Evolutionary conservation across 1,140 invertebrate species (phyloP), one percentile per base, ranked within the genome.

Genomic region (Dreissena polymorpha): DNA sequence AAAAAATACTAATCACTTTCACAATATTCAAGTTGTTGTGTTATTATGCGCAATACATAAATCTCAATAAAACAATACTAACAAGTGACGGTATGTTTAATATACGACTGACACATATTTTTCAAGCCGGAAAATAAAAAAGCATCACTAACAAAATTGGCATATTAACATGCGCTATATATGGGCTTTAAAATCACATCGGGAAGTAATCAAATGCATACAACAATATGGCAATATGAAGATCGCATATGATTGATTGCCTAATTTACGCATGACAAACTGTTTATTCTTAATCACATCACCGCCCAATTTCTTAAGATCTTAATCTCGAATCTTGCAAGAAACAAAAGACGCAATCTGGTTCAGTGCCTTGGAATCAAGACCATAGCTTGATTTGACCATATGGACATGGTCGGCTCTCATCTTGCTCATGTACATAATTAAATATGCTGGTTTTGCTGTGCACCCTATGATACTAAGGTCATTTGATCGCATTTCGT

Each of bases 381-480:
- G 3, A 18, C 12, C 53, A 6, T 60, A 18, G 21, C 39, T 68
- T 27, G 27, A 49, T 39, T 12, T 53, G 72, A 83, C 49, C 81
- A 83, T 83, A 83, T 76, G 81, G 81, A 63, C 51, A 3, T 13
- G 49, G 27, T 50, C 73, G 23, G 57, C 12, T 18, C 27, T 83
- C 69, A 76, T 76, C 81, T 83, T 51, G 0, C 70, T 76, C 53
- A 83, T 83, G 75, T 83, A 76, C 81, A 83, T 76, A 83, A 83
- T 83, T 53, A 83, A 83, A 83, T 83, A 83, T 83, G 72, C 81
- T 83, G 64, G 70, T 83, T 76, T 76, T 63, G 67, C 75, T 76
- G 70, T 53, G 18, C 21, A 76, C 72, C 72, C 79, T 73, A 82
- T 82, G 70, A 57, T 63, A 76, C 76, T 69, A 60, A 27, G 51